Base-by-base conservation (phyloP, 2,113 vertebrate genomes). In the Papio anubis region DNA sequence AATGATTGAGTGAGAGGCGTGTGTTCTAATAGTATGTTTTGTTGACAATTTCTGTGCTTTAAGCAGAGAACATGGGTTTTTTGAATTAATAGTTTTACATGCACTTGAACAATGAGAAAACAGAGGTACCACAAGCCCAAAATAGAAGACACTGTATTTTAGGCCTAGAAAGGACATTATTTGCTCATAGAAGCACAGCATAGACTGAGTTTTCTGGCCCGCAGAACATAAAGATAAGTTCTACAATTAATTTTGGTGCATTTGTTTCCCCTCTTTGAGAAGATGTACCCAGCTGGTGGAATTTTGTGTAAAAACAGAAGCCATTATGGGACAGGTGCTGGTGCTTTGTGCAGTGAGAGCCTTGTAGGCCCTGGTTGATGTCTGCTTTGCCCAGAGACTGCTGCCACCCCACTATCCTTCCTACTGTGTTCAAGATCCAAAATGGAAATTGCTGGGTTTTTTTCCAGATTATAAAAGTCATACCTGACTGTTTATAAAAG, bases 301-400 rank as follows among this genome's bases (percentile, higher is more conserved):
- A 57, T 72, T 68, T 59, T 73, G 14, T 79, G 2, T 70, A 21
- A 21, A 68, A 85, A 48, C 32, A 38, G 35, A 68, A 57, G 10
- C 13, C 2, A 1, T n/a, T 72, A 55, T 0, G 2, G 4, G 38
- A 55, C 2, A 10, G 4, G 17, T 30, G 40, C 8, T 32, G 21
- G 27, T 7, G 20, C 50, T 88, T 35, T 66, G 25, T 68, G 14
- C 20, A 1, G 21, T 11, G 32, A 48, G 13, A 57, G 1, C 27
- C 25, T 50, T 0, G 0, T 20, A 78, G 70, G 2, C 32, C 13
- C n/a, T 30, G 25, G 20, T 17, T 10, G 40, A 85, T 21, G 21
- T 76, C 59, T 70, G 30, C 32, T 45, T 75, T 73, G 82, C 20
- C 86, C 52, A 1, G 9, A n/a, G 4, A 18, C n/a, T 57, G 27